Evolutionary conservation across 2,888 invertebrate species (phyloP), one percentile per base, ranked within the genome.

Genomic region (Limnephilus auricula): DNA sequence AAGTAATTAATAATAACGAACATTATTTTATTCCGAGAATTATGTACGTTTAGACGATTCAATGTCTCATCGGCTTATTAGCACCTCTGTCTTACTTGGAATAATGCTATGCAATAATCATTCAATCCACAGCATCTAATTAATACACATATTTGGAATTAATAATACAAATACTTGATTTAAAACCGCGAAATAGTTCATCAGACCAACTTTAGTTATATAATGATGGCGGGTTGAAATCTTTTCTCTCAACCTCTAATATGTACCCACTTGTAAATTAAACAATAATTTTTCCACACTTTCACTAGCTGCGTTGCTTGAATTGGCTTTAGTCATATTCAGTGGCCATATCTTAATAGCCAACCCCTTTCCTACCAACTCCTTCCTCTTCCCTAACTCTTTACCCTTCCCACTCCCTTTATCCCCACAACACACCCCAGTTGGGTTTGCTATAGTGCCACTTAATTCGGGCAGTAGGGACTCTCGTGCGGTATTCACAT

Each of bases 1-100:
- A 65, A 65, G 65, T 65, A 65, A 65, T 65, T 65, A 65, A 65
- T 65, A 65, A n/a, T 65, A 65, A 65, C 65, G 65, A 65, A 65
- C 65, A 65, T 65, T n/a, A 65, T n/a, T 65, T 25, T 65, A 65
- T 65, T 65, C 65, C n/a, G 65, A 25, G 65, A 65, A 65, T 65
- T 65, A 25, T n/a, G n/a, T 65, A 65, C 65, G 65, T 25, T 65
- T 65, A n/a, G 65, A 65, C 65, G 6, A 25, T 65, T 65, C 65
- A 65, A 5, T 65, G 65, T 65, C 65, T 65, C 25, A 10, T 65
- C 65, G 6, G 25, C 9, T 50, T 65, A 65, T 9, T 65, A 65
- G 9, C n/a, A 9, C 25, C 9, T 25, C 2, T 25, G 2, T 2
- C 65, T 65, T 65, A 25, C 65, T 65, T 65, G 65, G 25, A 50